A percentile compares a stretch with the other conserved stretches of the same genome.
phyloP scores from a whole-genome alignment of 2,888 invertebrate species.

The Eristalis tenax region DNA sequence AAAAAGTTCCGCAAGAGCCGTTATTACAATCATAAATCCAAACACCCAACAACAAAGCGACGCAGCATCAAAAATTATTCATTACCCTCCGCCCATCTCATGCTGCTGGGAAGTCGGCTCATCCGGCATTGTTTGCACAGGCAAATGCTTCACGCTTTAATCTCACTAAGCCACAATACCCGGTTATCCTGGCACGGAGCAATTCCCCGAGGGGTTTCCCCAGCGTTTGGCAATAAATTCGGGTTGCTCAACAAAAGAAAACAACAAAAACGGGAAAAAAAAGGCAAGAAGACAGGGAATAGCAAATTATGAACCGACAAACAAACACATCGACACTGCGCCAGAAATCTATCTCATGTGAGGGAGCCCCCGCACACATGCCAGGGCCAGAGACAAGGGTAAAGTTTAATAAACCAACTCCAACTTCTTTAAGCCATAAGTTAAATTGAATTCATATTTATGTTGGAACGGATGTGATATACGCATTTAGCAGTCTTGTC shows the following conservation, averaged over 20 bases:
- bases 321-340: not conserved
- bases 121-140: slow-evolving; percentile 5
- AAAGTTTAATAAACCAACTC: not conserved
- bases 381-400: not conserved
- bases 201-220: not conserved
- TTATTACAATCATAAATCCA: slow-evolving; percentile 7
- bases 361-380: not conserved
- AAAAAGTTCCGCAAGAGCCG: not conserved
- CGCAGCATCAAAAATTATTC: not conserved
- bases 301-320: not conserved
- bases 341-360: not conserved
- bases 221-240: not conserved
- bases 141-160: slow-evolving; percentile 10
- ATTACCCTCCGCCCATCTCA: not conserved
- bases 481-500: not conserved
- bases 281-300: not conserved
- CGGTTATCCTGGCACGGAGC: not conserved
- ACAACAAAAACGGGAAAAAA: not conserved
- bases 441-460: slow-evolving; percentile 26
- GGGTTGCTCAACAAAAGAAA: not conserved
- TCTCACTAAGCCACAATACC: slow-evolving; percentile 20
- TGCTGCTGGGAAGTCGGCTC: not conserved
- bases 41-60: not conserved
- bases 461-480: slow-evolving; percentile 9
- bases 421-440: slow-evolving; percentile 15